Evolutionary conservation across 2,113 vertebrate genomes (phyloP).

Genomic region (Neotragus moschatus): DNA sequence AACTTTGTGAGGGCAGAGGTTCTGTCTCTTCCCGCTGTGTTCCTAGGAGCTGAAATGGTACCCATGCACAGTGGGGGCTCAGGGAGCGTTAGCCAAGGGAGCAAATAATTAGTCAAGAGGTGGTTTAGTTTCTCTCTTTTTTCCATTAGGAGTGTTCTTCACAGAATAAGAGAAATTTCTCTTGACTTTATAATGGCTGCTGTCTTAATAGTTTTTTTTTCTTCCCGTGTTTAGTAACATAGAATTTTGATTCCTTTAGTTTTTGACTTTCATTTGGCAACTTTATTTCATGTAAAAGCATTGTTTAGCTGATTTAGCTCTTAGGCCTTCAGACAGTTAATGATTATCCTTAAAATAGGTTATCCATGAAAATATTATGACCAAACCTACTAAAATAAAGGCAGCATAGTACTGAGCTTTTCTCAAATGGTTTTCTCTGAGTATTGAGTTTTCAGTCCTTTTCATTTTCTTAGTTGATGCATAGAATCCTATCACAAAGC

Average conservation of each 20-base stretch:
- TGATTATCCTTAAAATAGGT: neutral
- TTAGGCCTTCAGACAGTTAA: neutral
- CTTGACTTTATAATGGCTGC: neutral
- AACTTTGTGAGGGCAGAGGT: neutral
- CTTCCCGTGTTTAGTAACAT: neutral
- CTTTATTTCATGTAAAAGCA: neutral
- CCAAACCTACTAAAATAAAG: neutral
- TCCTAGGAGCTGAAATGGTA: neutral
- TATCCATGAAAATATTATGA: neutral
- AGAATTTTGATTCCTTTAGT: neutral
- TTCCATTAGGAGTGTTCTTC: neutral
- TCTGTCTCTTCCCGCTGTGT: neutral
- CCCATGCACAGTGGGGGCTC: neutral
- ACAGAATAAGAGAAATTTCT: neutral
- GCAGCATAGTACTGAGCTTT: neutral
- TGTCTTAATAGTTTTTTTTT: neutral
- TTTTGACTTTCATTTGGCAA: neutral
- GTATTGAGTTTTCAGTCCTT: neutral
- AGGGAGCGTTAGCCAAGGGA: neutral
- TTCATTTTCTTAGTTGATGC: neutral
- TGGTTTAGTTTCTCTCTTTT: neutral
- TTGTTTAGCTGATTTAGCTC: neutral
- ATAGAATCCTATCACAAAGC: neutral
- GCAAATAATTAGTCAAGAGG: neutral
- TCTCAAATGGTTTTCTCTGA: neutral